phyloP scores from a whole-genome alignment of 1,140 invertebrate species.

The Drosophila aff. region DNA sequence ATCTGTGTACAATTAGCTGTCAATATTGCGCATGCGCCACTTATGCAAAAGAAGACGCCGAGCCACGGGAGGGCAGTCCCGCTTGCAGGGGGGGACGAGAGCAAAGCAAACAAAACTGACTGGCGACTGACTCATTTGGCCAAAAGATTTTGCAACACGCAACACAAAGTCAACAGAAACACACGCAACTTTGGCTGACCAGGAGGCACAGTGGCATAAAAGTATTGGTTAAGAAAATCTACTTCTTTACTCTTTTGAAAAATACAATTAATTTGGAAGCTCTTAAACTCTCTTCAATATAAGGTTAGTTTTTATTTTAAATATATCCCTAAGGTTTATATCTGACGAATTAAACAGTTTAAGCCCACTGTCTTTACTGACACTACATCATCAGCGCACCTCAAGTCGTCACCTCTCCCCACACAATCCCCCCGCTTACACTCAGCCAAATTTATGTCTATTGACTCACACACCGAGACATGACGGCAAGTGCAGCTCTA shows the following conservation, averaged over 20 bases:
- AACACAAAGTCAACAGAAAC: conserved; percentile 64
- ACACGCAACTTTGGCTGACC: conserved; percentile 62
- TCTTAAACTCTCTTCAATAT: neutral
- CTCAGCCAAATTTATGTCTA: conserved; percentile 56
- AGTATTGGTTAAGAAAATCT: too few species aligned
- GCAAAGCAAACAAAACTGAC: conserved; percentile 59
- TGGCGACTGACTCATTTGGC: conserved; percentile 73
- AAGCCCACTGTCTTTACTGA: conserved; percentile 18
- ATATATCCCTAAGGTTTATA: too few species aligned
- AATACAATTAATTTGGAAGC: neutral
- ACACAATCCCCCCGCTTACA: conserved; percentile 3
- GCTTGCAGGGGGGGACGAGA: conserved; percentile 1
- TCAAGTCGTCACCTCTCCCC: conserved; percentile 34
- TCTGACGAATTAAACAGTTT: too few species aligned
- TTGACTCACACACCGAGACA: conserved; percentile 33
- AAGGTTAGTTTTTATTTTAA: neutral
- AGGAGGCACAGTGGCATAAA: conserved; percentile 5
- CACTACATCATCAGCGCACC: conserved; percentile 39
- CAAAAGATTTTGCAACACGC: conserved; percentile 75
- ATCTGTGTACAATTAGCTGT: conserved; percentile 80
- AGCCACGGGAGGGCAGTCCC: neutral
- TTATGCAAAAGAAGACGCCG: conserved; percentile 58
- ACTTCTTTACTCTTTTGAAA: neutral
- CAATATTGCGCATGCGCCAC: conserved; percentile 79
- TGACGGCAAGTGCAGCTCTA: conserved; percentile 32